Conservation (phyloP, 2,797 vertebrate genomes). For the Gymnocypris eckloni region DNA sequence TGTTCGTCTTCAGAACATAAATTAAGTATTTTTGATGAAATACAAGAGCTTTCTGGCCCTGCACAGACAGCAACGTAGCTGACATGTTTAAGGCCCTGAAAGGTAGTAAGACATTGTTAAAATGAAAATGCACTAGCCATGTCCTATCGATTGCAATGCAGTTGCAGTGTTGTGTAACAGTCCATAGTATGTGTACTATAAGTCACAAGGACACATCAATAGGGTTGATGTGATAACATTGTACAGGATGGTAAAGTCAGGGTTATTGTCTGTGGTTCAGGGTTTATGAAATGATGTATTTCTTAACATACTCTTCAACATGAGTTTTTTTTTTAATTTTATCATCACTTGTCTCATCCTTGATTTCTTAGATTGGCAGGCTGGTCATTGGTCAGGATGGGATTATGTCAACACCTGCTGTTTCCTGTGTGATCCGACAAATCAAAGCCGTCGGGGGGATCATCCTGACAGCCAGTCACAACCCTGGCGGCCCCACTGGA, state of each 20-base stretch:
- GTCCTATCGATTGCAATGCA: background rate
- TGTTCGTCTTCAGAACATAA: too few relatives aligned
- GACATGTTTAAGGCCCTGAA: too few relatives aligned
- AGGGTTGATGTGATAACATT: background rate
- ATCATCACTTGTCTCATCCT: conserved; percentile 10
- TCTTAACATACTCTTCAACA: background rate
- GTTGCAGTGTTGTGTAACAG: conserved; percentile 8
- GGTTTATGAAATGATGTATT: background rate
- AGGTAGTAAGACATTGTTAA: too few relatives aligned
- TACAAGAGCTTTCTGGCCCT: too few relatives aligned
- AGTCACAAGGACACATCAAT: background rate
- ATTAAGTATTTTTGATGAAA: too few relatives aligned
- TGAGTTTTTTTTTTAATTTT: background rate
- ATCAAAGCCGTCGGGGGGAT: conserved; percentile 95
- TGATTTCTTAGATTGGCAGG: conserved; percentile 83
- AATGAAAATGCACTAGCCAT: background rate
- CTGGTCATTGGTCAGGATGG: conserved; percentile 96
- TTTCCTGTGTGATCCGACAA: conserved; percentile 97
- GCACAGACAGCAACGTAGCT: too few relatives aligned
- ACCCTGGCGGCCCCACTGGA: conserved; percentile 93
- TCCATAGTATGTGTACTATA: background rate
- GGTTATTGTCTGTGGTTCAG: background rate
- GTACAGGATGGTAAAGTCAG: background rate
- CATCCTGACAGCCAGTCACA: conserved; percentile 97
- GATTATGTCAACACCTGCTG: conserved; percentile 96